phyloP scores from a whole-genome alignment of 2,888 invertebrate genomes.

The Papilio gigon region DNA sequence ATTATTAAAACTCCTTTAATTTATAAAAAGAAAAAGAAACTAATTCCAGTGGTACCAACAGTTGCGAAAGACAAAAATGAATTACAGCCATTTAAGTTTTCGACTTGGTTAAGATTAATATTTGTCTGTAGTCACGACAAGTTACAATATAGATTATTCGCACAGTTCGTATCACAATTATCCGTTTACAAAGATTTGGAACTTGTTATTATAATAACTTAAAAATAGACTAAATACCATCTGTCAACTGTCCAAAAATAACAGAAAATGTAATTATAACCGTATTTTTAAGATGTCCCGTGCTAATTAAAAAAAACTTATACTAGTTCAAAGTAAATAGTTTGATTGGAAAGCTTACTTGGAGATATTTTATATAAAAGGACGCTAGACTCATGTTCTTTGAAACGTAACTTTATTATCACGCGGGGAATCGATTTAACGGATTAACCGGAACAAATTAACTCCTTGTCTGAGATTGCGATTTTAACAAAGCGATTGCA shows the following conservation, averaged over 20 bases:
- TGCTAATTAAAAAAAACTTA: background rate
- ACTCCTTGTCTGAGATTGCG: conserved; percentile 8
- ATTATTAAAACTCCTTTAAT: conserved; percentile 21
- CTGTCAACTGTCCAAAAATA: too few relatives aligned
- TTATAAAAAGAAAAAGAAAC: conserved; percentile 20
- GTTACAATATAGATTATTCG: background rate
- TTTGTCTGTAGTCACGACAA: conserved; percentile 3
- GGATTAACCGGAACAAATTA: conserved; percentile 31
- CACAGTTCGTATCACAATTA: background rate
- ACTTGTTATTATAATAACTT: too few relatives aligned
- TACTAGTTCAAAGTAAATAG: background rate
- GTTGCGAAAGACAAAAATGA: conserved; percentile 23
- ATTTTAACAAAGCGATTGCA: conserved; percentile 11
- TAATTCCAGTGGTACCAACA: conserved; percentile 23
- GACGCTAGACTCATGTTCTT: conserved; percentile 5
- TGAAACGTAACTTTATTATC: conserved; percentile 12
- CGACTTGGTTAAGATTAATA: conserved; percentile 14
- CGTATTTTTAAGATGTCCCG: too few relatives aligned
- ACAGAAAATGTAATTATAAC: too few relatives aligned
- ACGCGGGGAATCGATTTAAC: conserved; percentile 23
- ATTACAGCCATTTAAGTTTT: conserved; percentile 18
- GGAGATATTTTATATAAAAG: conserved; percentile 4
- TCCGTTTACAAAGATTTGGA: background rate
- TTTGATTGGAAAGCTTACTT: background rate
- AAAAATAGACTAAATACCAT: too few relatives aligned